Conservation (phyloP, 2,797 vertebrate species). For the Dipus sagitta region DNA sequence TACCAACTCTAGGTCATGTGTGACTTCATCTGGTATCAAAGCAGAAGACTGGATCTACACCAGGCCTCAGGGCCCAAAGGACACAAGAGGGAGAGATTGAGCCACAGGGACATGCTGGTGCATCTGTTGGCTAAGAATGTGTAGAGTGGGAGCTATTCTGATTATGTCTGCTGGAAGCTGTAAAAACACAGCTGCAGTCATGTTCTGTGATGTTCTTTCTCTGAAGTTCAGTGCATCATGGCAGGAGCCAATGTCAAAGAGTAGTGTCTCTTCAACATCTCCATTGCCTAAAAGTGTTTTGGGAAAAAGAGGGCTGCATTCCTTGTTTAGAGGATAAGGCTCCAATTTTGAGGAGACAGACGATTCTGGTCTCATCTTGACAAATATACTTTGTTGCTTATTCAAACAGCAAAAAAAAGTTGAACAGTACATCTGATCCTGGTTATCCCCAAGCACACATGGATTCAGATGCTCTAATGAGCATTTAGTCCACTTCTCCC, state of each 20-base stretch:
- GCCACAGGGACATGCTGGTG: background rate
- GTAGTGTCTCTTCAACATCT: conserved; percentile 95
- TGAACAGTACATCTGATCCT: no score
- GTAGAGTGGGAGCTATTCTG: background rate
- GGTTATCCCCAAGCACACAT: no score
- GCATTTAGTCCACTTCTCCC: no score
- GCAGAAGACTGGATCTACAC: background rate
- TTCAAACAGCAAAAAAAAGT: no score
- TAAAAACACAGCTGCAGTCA: background rate
- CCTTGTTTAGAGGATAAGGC: background rate
- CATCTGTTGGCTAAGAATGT: background rate
- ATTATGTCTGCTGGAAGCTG: background rate
- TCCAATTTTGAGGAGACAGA: no score
- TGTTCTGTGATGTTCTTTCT: conserved; percentile 89
- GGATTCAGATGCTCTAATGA: no score
- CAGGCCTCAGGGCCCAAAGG: background rate
- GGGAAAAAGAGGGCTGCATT: background rate
- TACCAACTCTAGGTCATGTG: background rate
- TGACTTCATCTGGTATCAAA: background rate
- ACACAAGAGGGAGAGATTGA: background rate
- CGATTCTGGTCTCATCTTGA: conserved; percentile 95
- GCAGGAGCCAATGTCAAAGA: conserved; percentile 92
- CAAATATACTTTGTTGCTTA: conserved; percentile 89
- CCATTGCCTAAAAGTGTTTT: conserved; percentile 87
- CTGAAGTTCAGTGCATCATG: conserved; percentile 96